Base-by-base conservation (phyloP, 2,888 invertebrate species). In the Caenorhabditis sp. region DNA sequence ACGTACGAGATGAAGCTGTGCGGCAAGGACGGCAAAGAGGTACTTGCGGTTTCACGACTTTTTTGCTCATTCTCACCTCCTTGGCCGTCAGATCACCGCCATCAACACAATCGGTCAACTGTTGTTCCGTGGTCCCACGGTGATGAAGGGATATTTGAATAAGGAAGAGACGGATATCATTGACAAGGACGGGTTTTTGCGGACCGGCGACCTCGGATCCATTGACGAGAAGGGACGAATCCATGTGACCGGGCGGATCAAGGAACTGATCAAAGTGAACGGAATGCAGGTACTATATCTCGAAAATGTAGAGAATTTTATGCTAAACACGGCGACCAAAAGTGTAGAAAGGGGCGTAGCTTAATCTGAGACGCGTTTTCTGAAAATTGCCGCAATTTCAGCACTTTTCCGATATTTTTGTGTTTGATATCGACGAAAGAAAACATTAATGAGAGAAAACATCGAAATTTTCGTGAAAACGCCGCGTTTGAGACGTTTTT, bases 111-210 rank as follows among this genome's bases (percentile, higher is more conserved):
- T 62, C 20, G 82, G 82, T 2, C 80, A 82, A 27, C 35, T 84
- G 5, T 80, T 80, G 30, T 66, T 82, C 61, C 66, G 80, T 22
- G 79, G 81, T 2, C 81, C 80, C 6, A 78, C 79, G 2, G 48
- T 83, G 1, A 83, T 82, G 81, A 78, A 72, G 45, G 82, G 81
- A 15, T 81, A 81, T 35, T 48, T 81, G 48, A 78, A 77, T 9
- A 59, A 56, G 41, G 73, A 76, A 7, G 70, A 66, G 9, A 20
- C n/a, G 2, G 74, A 43, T 5, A 66, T 71, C 8, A 62, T 75
- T 22, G 75, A 71, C 27, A 32, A 58, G 43, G 78, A 79, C 17
- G 81, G 81, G 32, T 81, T 78, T 46, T 46, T 81, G 32, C 63
- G 71, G 9, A 76, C 81, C n/a, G 78, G 78, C 27, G 78, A 78